Base-by-base conservation (phyloP, 2,888 invertebrate species). In the Drosophila austrosaltans region DNA sequence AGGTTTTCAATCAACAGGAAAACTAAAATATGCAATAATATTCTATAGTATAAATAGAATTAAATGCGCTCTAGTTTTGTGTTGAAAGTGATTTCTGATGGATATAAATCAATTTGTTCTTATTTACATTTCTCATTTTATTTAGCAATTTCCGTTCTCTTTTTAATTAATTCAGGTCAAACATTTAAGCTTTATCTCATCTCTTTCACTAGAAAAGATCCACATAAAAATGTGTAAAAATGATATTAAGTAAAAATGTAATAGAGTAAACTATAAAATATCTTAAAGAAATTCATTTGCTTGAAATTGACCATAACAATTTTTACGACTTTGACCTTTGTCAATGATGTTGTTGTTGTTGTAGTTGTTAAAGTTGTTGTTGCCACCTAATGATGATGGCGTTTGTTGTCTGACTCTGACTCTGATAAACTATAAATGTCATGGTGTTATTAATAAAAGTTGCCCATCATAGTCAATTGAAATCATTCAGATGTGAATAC, bases 291-390 rank as follows among this genome's bases (percentile, higher is more conserved):
- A 48, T 48, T 48, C 48, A 48, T 48, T 48, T 12, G 48, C 22
- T 12, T 48, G 48, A 25, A 48, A 48, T 48, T 48, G 48, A 48
- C 48, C 48, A 48, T 48, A 48, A 48, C 48, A 48, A 7, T 48
- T 48, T 77, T 84, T 75, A 83, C 76, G 86, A 66, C 86, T 82
- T 78, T 82, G 83, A 83, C 78, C 83, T 83, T 87, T 80, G 40
- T 63, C 69, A 57, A 64, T 74, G 77, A 63, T 75, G 72, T 63
- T 78, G 79, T 40, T 78, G 79, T 40, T n/a, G 40, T 22, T 48
- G 71, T 70, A 61, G 71, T 77, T 48, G 22, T 16, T 16, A 16
- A 16, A 16, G 16, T 16, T 16, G 16, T 16, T 48, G 48, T 70
- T 72, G 69, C 69, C 42, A 72, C 74, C 67, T 87, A 85, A 82